These are phyloP conservation scores for Acropternis orthonyx DNA, from an alignment of 2,797 vertebrate species.

Conservation along the genomic window DNA sequence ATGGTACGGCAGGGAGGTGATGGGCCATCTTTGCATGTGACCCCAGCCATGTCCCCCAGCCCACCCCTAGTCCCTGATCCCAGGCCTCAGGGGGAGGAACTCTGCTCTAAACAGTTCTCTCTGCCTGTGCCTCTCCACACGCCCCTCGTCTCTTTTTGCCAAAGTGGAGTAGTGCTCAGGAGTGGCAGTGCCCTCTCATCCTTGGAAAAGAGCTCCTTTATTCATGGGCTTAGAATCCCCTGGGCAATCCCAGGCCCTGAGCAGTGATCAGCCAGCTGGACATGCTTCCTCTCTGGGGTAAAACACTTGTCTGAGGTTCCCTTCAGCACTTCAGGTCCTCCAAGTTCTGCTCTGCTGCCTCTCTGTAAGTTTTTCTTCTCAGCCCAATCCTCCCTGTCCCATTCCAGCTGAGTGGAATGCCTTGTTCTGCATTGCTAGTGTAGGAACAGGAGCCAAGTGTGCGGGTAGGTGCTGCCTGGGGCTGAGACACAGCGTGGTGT, in stretches of 20 bases:
- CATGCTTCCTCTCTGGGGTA: accelerated
- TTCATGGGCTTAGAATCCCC: accelerated
- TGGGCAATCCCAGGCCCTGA: accelerated
- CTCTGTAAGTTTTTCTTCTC: background rate
- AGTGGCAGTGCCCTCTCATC: background rate
- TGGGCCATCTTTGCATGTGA: accelerated
- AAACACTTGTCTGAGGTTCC: background rate
- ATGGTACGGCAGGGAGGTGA: background rate
- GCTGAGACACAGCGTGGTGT: accelerated
- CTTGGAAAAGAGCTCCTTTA: background rate
- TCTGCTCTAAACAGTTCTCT: background rate
- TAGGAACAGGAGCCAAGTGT: accelerated
- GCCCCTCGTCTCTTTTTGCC: accelerated
- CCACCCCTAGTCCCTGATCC: too few relatives aligned
- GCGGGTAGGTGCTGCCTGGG: background rate
- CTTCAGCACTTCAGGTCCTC: accelerated
- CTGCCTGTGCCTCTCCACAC: accelerated
- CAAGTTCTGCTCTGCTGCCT: background rate
- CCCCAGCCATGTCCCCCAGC: accelerated
- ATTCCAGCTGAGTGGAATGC: accelerated
- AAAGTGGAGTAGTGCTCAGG: accelerated
- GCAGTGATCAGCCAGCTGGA: accelerated
- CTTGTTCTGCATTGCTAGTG: accelerated
- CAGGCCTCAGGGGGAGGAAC: accelerated
- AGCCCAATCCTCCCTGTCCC: background rate